Base-by-base conservation (phyloP, 1,140 invertebrate genomes). In the Schlechtendalia chinensis region DNA sequence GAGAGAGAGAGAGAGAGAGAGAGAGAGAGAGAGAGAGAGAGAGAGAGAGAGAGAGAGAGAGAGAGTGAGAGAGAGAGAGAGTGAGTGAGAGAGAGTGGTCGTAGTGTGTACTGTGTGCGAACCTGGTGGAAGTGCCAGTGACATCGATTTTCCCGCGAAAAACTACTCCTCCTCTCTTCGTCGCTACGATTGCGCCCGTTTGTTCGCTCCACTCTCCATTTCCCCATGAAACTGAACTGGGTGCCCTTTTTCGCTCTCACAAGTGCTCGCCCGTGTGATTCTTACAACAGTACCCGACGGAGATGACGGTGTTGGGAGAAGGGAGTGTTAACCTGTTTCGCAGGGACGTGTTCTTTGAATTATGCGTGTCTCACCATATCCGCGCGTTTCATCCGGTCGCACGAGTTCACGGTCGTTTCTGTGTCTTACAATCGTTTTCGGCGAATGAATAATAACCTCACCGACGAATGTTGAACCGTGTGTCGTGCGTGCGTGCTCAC, bases 141-240 rank as follows among this genome's bases (percentile, higher is more conserved):
- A 72, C 69, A 72, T 72, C 69, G 69, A 72, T 72, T 72, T 72
- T 72, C 69, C 50, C 69, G 50, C 27, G 24, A 29, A 39, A 71
- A 72, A 72, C 22, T n/a, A n/a, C n/a, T n/a, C n/a, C 69, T 72
- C 27, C 47, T 54, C 69, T 69, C 32, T 39, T 39, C 22, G n/a
- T 6, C 14, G n/a, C 32, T 24, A 1, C 61, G 1, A 45, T 2
- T 22, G 39, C 39, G 45, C 50, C 16, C 16, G 32, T 39, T 8
- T 8, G 32, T 4, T 8, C 32, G 8, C 32, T 39, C 32, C 32
- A 39, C 32, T 39, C 32, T 27, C n/a, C n/a, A n/a, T n/a, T n/a
- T n/a, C n/a, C n/a, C n/a, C 39, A 27, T 61, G 12, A 50, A 72
- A 54, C 47, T 72, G 69, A 24, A 53, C 47, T n/a, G 22, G 24